Conservation (phyloP, 2,797 vertebrate genomes). For the Coendou prehensilis region DNA sequence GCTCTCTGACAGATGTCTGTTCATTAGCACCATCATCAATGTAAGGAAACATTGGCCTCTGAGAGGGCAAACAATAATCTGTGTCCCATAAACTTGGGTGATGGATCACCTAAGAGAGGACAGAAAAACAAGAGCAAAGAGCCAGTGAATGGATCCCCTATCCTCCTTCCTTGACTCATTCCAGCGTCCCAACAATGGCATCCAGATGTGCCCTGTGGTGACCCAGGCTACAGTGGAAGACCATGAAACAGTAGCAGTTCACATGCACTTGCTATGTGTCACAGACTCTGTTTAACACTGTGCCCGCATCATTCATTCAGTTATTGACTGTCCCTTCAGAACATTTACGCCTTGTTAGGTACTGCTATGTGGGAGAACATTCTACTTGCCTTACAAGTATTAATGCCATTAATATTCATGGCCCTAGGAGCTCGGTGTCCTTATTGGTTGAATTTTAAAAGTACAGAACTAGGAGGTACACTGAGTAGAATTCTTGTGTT, state of each 20-base stretch:
- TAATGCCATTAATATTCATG: rapidly evolving
- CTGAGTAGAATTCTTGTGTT: background rate
- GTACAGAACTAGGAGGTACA: background rate
- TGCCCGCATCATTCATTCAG: background rate
- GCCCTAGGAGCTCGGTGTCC: background rate
- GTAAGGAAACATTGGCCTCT: background rate
- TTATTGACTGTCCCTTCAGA: too few relatives aligned
- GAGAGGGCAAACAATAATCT: background rate
- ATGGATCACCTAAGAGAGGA: background rate
- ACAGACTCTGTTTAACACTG: too few relatives aligned
- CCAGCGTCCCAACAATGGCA: background rate
- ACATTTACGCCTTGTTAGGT: background rate
- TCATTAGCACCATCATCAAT: background rate
- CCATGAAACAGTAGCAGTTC: rapidly evolving
- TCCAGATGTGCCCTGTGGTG: background rate
- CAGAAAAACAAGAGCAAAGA: background rate
- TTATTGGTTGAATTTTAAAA: background rate
- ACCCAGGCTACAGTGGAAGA: background rate
- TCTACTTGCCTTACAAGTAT: background rate
- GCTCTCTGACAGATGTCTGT: background rate
- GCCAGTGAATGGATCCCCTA: background rate
- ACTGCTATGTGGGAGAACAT: background rate
- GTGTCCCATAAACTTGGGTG: background rate
- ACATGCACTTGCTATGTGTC: rapidly evolving
- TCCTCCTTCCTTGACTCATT: background rate